phyloP scores from a whole-genome alignment of 2,888 invertebrate genomes.

The Heliconius cydno region DNA sequence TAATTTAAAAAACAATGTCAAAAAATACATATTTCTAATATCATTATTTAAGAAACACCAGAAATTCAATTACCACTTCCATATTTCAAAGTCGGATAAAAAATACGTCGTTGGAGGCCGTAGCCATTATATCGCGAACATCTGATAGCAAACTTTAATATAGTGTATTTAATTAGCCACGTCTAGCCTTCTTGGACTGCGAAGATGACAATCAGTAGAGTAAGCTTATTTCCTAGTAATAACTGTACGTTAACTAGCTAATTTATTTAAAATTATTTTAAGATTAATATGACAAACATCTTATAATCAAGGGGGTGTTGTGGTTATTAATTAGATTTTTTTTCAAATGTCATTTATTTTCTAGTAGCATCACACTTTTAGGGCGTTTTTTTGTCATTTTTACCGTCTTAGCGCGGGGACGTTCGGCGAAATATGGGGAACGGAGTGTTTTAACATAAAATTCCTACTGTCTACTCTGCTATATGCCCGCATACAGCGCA shows the following conservation, averaged over 20 bases:
- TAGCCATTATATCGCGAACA: slow-evolving; percentile 20
- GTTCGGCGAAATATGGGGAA: too few species aligned
- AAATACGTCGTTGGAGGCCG: slow-evolving; percentile 9
- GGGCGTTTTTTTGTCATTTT: too few species aligned
- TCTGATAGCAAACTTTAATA: slow-evolving; percentile 28
- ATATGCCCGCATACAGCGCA: too few species aligned
- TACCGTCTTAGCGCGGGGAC: too few species aligned
- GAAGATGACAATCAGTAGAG: slow-evolving; percentile 25
- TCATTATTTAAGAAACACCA: background rate
- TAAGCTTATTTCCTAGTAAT: slow-evolving; percentile 23
- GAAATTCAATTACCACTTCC: slow-evolving; percentile 8
- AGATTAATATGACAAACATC: background rate
- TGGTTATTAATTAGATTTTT: background rate
- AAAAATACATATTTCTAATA: background rate
- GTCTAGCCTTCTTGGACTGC: slow-evolving; percentile 29
- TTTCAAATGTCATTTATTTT: background rate
- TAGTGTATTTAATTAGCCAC: slow-evolving; percentile 34
- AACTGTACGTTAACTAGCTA: slow-evolving; percentile 13
- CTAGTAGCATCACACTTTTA: too few species aligned
- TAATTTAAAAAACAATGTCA: background rate
- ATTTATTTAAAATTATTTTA: slow-evolving; percentile 3
- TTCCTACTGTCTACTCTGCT: too few species aligned
- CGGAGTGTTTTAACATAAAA: too few species aligned
- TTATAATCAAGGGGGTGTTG: background rate
- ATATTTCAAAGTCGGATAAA: slow-evolving; percentile 1